Conservation (phyloP, 2,888 invertebrate genomes). For the Incurvaria masculella region DNA sequence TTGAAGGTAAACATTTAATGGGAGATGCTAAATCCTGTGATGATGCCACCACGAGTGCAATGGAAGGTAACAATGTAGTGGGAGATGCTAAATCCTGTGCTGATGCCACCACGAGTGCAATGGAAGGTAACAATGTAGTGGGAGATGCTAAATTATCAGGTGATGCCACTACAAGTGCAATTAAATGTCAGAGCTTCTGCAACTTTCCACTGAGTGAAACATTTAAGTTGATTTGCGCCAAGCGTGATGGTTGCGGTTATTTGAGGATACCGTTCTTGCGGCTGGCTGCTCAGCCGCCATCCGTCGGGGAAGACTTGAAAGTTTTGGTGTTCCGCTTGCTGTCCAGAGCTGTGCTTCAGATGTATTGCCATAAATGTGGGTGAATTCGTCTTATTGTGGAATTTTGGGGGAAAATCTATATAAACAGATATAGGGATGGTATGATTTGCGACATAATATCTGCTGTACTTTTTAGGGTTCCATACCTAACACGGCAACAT, state of each 20-base stretch:
- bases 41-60: no score
- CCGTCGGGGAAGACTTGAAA: constrained; percentile 48
- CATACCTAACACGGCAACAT: no score
- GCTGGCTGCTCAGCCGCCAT: constrained; percentile 67
- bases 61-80: no score
- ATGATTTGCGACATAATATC: background rate
- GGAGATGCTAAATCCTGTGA: no score
- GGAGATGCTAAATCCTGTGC: no score
- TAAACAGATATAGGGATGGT: no score
- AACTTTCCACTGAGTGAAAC: constrained; percentile 65
- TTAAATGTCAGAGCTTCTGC: constrained; percentile 35
- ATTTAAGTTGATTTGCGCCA: constrained; percentile 35
- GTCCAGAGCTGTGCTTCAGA: constrained; percentile 61
- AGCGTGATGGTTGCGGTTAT: constrained; percentile 34
- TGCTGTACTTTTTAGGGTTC: background rate
- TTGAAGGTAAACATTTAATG: no score
- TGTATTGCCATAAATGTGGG: constrained; percentile 57
- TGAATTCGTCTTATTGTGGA: constrained; percentile 20
- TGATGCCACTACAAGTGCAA: background rate
- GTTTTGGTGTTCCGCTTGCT: constrained; percentile 51
- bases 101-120: no score
- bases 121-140: no score
- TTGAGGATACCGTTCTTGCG: constrained; percentile 66
- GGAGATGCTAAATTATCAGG: no score
- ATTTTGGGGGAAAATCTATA: background rate